Conservation (phyloP, 2,797 vertebrate genomes). For the Pelochelys cantorii region DNA sequence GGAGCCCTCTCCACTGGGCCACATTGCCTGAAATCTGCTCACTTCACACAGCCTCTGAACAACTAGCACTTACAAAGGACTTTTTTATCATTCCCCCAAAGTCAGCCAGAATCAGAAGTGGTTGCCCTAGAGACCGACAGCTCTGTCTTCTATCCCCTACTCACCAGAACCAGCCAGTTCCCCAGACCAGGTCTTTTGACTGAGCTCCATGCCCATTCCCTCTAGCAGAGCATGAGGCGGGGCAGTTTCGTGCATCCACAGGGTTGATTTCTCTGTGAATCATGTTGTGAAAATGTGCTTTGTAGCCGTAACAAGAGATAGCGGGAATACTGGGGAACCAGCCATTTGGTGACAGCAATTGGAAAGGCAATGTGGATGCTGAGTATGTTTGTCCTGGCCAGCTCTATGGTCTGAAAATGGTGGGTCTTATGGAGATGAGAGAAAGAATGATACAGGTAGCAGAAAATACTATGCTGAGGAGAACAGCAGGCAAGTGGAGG, state of each 20-base stretch:
- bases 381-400: background rate
- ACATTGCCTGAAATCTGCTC: background rate
- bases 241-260: background rate
- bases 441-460: background rate
- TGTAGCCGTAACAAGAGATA: background rate
- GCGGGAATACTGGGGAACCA: background rate
- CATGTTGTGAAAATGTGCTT: background rate
- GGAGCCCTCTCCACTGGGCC: background rate
- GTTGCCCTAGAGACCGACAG: background rate
- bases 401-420: background rate
- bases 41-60: background rate
- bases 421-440: background rate
- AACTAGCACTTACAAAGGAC: background rate
- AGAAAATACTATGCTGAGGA: background rate
- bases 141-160: background rate
- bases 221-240: background rate
- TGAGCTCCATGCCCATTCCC: background rate
- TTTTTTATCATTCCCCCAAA: background rate
- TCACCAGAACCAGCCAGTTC: background rate
- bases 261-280: background rate
- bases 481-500: background rate
- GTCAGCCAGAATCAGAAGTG: background rate
- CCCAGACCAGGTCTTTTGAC: background rate
- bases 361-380: background rate
- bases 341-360: background rate